These are phyloP conservation scores for Nasonovia ribisnigri DNA, from an alignment of 2,888 invertebrate genomes.

Conservation along the genomic window DNA sequence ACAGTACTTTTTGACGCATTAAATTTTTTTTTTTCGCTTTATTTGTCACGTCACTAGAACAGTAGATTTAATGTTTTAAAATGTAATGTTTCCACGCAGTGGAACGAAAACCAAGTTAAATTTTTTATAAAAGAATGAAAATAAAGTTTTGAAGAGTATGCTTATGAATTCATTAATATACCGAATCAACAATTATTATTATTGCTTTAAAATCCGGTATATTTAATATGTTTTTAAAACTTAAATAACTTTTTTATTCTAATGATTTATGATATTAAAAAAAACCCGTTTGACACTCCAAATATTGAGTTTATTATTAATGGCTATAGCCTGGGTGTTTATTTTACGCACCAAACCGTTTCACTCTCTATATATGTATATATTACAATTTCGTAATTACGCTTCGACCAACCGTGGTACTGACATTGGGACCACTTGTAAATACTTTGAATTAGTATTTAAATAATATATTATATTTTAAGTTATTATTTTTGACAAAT, in stretches of 20 bases:
- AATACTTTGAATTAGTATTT: background rate
- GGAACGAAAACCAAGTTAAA: background rate
- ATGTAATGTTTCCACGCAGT: background rate
- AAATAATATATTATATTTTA: background rate
- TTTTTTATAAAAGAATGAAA: background rate
- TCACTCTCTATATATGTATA: background rate
- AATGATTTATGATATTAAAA: background rate
- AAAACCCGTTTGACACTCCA: background rate
- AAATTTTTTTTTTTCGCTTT: background rate
- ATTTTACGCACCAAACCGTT: background rate
- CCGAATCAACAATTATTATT: background rate
- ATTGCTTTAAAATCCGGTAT: background rate
- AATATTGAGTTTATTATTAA: background rate
- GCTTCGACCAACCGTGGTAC: background rate
- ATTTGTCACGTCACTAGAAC: background rate
- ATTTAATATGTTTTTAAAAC: background rate
- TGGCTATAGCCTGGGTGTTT: background rate
- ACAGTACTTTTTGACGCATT: background rate
- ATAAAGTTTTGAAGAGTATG: background rate
- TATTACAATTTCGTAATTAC: background rate
- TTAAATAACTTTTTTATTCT: background rate
- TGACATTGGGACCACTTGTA: background rate
- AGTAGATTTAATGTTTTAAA: too few species aligned
- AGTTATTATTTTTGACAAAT: background rate
- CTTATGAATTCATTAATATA: background rate